Evolutionary conservation across 2,797 vertebrate species (phyloP).

Genomic region (Pipistrellus pipistrellus): DNA sequence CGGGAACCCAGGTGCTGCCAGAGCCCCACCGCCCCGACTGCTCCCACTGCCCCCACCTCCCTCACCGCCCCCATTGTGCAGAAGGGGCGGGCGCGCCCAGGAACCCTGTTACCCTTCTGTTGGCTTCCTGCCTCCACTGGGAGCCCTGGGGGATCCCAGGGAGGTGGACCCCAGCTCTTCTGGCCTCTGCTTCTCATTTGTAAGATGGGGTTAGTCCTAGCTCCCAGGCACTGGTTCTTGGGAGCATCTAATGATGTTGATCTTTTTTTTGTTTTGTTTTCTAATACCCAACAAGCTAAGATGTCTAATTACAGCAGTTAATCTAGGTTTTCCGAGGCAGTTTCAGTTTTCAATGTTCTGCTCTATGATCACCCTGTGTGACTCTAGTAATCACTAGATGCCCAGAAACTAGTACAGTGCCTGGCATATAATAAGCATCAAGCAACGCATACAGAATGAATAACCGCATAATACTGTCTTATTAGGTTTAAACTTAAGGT

Average conservation of each 20-base stretch:
- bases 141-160: no score
- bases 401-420: neutral
- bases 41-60: no score
- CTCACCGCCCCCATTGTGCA: neutral
- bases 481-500: slow-evolving; percentile 37
- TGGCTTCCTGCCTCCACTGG: neutral
- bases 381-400: neutral
- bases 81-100: neutral
- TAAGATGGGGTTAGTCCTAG: neutral
- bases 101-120: no score
- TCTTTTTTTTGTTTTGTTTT: neutral
- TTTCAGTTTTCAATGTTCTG: slow-evolving; percentile 29
- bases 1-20: rapidly evolving
- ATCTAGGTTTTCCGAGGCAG: neutral
- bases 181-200: neutral
- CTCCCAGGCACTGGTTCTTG: neutral
- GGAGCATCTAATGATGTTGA: neutral
- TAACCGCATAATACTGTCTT: neutral
- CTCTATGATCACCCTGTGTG: neutral
- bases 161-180: no score
- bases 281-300: neutral
- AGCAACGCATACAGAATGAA: neutral
- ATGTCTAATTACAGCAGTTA: neutral
- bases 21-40: no score
- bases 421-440: neutral